Base-by-base conservation (phyloP, 2,888 invertebrate genomes). In the Flabesymbios commensalis region DNA sequence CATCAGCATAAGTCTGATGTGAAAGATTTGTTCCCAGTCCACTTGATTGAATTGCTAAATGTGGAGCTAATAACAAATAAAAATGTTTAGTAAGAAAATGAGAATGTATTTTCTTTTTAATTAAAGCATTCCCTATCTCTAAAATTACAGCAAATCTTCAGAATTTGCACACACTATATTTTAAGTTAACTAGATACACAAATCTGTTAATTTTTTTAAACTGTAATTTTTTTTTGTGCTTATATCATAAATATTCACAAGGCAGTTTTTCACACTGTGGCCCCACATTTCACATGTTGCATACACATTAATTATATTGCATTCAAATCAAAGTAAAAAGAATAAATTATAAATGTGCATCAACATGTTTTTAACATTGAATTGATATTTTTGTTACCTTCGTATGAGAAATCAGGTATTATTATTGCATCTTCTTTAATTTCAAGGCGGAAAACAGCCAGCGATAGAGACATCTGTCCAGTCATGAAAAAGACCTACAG, bases 381-480 rank as follows among this genome's bases (percentile, higher is more conserved):
- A 54, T 19, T 7, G 28, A 63, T 58, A 59, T 26, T 24, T 28
- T n/a, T 63, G 58, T 36, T 36, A 41, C 32, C 59, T 39, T 24
- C 57, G 45, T 14, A 52, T 45, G 22, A 32, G 28, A 54, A 26
- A 10, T 17, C 10, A 10, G 10, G 26, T 26, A 28, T 24, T 28
- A 7, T 29, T 14, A 26, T 47, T 22, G 36, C n/a, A 22, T 57
- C 58, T 57, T 67, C 60, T 49, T 59, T 63, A 24, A 67, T 45
- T 60, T 68, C 68, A n/a, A 68, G 58, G 49, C 66, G 61, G n/a
- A 68, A 36, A 52, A 68, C 54, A 47, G 64, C 48, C 43, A 67
- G 51, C 52, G 61, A 61, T 26, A 63, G 41, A 43, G 68, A 59
- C 68, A 68, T 68, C 24, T 45, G 45, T 10, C 7, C 14, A 45